Conservation (phyloP, 2,888 invertebrate genomes). For the Drosophila atripex region DNA sequence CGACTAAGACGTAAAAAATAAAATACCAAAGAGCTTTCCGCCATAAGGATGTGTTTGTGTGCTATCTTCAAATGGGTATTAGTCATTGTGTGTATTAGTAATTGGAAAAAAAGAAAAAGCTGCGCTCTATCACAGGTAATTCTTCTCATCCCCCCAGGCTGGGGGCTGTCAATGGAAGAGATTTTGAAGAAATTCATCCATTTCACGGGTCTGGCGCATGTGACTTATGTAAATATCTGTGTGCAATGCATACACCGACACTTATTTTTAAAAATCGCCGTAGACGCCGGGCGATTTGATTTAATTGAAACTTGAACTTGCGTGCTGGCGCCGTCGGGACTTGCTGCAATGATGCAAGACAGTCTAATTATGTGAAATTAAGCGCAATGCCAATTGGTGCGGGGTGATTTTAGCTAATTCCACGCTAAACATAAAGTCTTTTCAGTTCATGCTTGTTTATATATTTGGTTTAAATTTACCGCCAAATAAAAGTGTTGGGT, state of each 20-base stretch:
- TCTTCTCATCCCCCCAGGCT: slow-evolving; percentile 1
- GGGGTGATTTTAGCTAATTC: neutral
- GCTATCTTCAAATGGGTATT: slow-evolving; percentile 11
- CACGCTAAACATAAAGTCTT: slow-evolving; percentile 16
- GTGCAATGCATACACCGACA: slow-evolving; percentile 15
- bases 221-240: slow-evolving; percentile 44
- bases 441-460: neutral
- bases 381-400: slow-evolving; percentile 6
- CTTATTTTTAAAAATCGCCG: slow-evolving; percentile 49
- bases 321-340: slow-evolving; percentile 37
- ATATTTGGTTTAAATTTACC: slow-evolving; percentile 7
- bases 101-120: slow-evolving; percentile 20
- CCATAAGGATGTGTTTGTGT: slow-evolving; percentile 6
- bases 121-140: slow-evolving; percentile 44
- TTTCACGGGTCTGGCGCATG: slow-evolving; percentile 41
- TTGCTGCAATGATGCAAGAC: slow-evolving; percentile 47
- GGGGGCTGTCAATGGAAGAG: neutral
- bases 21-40: slow-evolving; percentile 53
- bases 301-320: slow-evolving; percentile 52
- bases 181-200: slow-evolving; percentile 22
- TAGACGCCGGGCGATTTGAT: slow-evolving; percentile 45
- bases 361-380: slow-evolving; percentile 37
- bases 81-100: slow-evolving; percentile 32
- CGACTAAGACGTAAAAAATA: slow-evolving; percentile 71
- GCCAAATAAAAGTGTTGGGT: slow-evolving; percentile 5